Evolutionary conservation across 2,797 vertebrate species (phyloP).

Genomic region (Labroides dimidiatus): DNA sequence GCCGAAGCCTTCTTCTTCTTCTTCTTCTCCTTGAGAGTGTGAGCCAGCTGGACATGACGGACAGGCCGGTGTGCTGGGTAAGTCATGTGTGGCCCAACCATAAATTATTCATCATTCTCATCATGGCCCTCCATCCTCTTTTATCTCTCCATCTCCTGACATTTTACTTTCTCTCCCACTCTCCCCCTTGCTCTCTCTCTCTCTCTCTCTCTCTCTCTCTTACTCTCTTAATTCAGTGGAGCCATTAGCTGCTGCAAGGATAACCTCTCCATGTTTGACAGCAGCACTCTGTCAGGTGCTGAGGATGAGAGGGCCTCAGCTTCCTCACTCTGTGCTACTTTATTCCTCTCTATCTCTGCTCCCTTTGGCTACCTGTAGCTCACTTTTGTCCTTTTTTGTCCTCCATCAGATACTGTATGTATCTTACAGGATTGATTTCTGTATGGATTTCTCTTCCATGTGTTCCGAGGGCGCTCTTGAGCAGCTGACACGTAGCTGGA

Average conservation of each 20-base stretch:
- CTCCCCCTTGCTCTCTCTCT: neutral
- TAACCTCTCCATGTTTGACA: constrained; percentile 43
- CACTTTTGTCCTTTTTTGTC: constrained; percentile 9
- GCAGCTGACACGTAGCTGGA: neutral
- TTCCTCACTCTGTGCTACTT: constrained; percentile 2
- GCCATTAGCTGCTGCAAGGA: constrained; percentile 49
- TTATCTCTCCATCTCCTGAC: constrained; percentile 69
- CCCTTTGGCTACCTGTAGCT: constrained; percentile 24
- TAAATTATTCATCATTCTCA: constrained; percentile 82
- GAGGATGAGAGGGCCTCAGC: neutral
- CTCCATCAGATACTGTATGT: constrained; percentile 26
- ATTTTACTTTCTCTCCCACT: constrained; percentile 44
- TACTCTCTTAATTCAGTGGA: constrained; percentile 61
- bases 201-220: no score
- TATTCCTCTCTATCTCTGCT: constrained; percentile 5
- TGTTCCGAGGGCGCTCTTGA: constrained; percentile 20
- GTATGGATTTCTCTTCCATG: constrained; percentile 9
- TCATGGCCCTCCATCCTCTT: constrained; percentile 70
- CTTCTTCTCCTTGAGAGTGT: constrained; percentile 28
- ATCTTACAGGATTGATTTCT: constrained; percentile 27
- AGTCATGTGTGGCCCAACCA: constrained; percentile 67
- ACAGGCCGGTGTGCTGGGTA: constrained; percentile 63
- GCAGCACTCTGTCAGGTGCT: constrained; percentile 12
- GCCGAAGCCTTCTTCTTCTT: constrained; percentile 21
- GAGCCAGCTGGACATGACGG: constrained; percentile 63